Percentiles rank a stretch among this genome's conserved stretches.
Conservation (phyloP, 2,113 vertebrate species). For the Coracopsis vasa region DNA sequence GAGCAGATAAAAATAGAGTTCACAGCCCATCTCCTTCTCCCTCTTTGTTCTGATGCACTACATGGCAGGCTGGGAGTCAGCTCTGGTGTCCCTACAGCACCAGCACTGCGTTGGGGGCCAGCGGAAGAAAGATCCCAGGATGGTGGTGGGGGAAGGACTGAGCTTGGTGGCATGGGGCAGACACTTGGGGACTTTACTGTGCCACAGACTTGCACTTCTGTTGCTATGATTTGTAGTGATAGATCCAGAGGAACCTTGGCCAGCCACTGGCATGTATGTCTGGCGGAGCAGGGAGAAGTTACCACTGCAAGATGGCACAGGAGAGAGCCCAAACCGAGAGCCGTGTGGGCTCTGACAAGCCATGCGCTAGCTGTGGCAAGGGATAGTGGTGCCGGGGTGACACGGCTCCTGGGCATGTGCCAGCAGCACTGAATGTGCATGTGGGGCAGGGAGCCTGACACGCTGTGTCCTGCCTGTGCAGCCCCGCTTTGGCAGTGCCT, state of each 20-base stretch:
- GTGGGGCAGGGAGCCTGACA: background rate
- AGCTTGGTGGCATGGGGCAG: background rate
- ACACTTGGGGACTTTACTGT: background rate
- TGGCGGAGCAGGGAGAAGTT: background rate
- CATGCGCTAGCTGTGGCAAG: background rate
- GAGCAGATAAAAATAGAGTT: conserved; percentile 16
- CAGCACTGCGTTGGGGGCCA: background rate
- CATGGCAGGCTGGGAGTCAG: background rate
- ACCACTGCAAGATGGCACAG: background rate
- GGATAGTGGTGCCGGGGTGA: background rate
- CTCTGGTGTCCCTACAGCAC: background rate
- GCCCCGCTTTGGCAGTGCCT: background rate
- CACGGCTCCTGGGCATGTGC: background rate
- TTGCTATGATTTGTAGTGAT: background rate
- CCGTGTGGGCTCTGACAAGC: background rate
- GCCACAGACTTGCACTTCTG: background rate
- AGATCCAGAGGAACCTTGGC: background rate
- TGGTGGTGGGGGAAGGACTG: background rate
- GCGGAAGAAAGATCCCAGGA: background rate
- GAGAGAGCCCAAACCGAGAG: background rate
- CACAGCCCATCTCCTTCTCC: background rate
- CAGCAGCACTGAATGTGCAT: background rate
- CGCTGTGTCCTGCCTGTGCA: background rate
- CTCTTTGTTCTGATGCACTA: background rate
- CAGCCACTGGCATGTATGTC: background rate